These are phyloP conservation scores for Lycophotia porphyrea DNA, from an alignment of 2,888 invertebrate species.

Conservation along the genomic window DNA sequence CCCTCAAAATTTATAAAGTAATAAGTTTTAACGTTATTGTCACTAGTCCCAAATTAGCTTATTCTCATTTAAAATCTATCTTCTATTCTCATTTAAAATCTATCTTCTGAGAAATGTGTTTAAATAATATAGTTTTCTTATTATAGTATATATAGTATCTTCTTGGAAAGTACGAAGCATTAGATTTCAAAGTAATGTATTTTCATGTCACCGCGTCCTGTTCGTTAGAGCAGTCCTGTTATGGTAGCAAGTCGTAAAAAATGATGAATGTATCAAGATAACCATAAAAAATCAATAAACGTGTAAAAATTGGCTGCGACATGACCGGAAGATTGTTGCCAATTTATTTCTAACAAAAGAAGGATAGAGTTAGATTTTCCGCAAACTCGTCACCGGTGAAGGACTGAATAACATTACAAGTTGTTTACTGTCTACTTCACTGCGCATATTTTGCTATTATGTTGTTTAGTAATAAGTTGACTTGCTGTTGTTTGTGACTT, in stretches of 20 bases:
- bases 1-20: constrained; percentile 24
- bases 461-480: constrained; percentile 9
- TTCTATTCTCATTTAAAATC: constrained; percentile 17
- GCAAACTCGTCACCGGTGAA: constrained; percentile 54
- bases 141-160: too few species aligned
- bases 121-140: constrained; percentile 11
- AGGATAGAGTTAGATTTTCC: constrained; percentile 58
- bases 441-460: constrained; percentile 25
- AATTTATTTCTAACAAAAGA: constrained; percentile 69
- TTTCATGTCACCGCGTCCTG: constrained; percentile 41
- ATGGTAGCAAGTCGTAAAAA: constrained; percentile 74
- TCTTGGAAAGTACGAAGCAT: constrained; percentile 8
- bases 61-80: constrained; percentile 12
- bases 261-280: constrained; percentile 77
- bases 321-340: constrained; percentile 67
- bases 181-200: constrained; percentile 36
- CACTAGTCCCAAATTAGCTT: constrained; percentile 10
- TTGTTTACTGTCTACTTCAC: constrained; percentile 44
- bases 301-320: constrained; percentile 73
- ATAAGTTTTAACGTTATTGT: constrained; percentile 24
- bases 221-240: constrained; percentile 69
- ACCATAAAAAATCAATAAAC: constrained; percentile 81
- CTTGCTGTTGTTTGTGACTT: not conserved
- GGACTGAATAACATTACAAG: constrained; percentile 52
- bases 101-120: not conserved